Conservation (phyloP, 2,888 invertebrate genomes). For the Acanthosepion lycidas region DNA sequence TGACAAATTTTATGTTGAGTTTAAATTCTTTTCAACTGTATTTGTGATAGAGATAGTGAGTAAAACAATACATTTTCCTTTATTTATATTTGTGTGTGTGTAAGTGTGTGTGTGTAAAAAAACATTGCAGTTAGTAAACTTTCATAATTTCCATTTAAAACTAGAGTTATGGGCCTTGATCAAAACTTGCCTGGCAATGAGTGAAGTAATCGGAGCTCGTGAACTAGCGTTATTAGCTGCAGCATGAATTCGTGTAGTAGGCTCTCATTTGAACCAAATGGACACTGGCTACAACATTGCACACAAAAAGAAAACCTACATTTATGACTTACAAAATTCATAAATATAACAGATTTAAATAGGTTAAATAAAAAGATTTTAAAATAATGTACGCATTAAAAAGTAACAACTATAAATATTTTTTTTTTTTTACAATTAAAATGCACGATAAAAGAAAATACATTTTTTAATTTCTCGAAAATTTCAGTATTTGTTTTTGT, state of each 20-base stretch:
- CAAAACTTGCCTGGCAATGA: not conserved
- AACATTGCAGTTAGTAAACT: no score
- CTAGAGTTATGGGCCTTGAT: constrained; percentile 33
- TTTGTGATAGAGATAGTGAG: no score
- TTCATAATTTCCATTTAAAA: not conserved
- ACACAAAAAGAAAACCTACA: not conserved
- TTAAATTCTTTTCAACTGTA: no score
- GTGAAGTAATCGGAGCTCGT: not conserved
- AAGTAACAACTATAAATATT: not conserved
- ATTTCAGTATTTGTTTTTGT: not conserved
- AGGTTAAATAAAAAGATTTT: no score
- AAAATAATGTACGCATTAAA: not conserved
- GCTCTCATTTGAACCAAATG: not conserved
- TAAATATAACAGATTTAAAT: not conserved
- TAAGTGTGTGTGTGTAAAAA: no score
- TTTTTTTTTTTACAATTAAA: not conserved
- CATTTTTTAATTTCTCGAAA: not conserved
- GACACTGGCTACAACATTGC: constrained; percentile 10
- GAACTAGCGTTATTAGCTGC: constrained; percentile 4
- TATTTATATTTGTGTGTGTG: no score
- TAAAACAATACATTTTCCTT: no score
- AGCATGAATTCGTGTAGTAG: not conserved
- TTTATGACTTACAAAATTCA: not conserved
- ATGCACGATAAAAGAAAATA: not conserved
- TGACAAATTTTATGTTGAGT: no score